Evolutionary conservation across 2,888 invertebrate genomes (phyloP).

Genomic region (Lithophane ornitopus): DNA sequence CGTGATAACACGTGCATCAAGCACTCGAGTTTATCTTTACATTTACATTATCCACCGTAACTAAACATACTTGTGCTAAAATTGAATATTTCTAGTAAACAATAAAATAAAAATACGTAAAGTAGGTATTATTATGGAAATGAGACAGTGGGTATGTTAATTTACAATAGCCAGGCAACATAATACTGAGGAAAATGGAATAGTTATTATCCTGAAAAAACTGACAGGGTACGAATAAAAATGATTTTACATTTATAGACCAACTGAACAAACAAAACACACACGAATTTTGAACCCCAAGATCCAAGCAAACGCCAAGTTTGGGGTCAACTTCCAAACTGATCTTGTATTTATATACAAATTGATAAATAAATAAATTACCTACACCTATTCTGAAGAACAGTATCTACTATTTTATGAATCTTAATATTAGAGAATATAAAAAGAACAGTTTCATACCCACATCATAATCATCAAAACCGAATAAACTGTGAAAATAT

Average conservation of each 20-base stretch:
- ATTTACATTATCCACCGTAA: constrained; percentile 40
- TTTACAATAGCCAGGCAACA: background rate
- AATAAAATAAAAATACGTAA: background rate
- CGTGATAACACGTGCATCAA: constrained; percentile 56
- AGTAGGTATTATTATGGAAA: constrained; percentile 16
- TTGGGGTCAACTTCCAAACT: background rate
- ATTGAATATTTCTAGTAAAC: constrained; percentile 14
- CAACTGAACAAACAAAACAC: background rate
- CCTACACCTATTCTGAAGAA: background rate
- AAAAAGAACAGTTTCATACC: background rate
- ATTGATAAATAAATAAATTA: background rate
- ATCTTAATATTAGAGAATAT: background rate
- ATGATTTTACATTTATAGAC: constrained; percentile 7
- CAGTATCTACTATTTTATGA: background rate
- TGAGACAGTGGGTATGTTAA: background rate
- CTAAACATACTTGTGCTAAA: constrained; percentile 23
- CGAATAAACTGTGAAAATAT: constrained; percentile 51
- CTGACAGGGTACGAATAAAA: constrained; percentile 5
- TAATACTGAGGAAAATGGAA: background rate
- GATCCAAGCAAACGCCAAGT: background rate
- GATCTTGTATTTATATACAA: background rate
- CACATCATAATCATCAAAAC: constrained; percentile 28
- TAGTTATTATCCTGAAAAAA: constrained; percentile 1
- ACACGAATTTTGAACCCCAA: background rate
- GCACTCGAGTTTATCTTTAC: constrained; percentile 51